Percentiles rank a stretch among this genome's conserved stretches.
Conservation (phyloP, 2,888 invertebrate genomes). For the Ormyrus rosae region DNA sequence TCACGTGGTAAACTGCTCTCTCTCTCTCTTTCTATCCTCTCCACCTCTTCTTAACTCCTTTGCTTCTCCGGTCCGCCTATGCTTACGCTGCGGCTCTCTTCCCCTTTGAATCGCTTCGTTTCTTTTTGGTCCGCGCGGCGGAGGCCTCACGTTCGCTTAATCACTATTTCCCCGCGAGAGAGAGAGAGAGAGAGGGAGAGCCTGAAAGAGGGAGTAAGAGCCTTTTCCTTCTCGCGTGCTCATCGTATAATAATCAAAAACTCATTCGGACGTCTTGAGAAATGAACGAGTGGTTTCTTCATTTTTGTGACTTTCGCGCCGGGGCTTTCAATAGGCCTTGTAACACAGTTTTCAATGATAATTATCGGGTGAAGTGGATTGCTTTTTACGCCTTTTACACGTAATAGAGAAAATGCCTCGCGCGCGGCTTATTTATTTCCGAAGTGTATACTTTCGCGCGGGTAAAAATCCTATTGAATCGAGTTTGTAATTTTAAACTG, state of each 20-base stretch:
- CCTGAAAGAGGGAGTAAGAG: neutral
- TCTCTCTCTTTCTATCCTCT: conserved; percentile 6
- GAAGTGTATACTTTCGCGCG: neutral
- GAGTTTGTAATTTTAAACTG: neutral
- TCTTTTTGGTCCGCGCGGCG: conserved; percentile 20
- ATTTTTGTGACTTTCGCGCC: conserved; percentile 40
- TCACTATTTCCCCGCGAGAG: conserved; percentile 58
- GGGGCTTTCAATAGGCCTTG: conserved; percentile 31
- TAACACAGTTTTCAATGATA: conserved; percentile 38
- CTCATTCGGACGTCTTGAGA: conserved; percentile 44
- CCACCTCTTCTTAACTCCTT: conserved; percentile 45
- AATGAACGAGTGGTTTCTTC: conserved; percentile 21
- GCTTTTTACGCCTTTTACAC: conserved; percentile 13
- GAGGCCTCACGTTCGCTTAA: conserved; percentile 57
- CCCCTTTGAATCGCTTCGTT: neutral
- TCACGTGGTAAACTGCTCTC: conserved; percentile 59
- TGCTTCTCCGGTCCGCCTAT: neutral
- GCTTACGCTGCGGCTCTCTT: neutral
- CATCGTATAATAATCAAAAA: conserved; percentile 52
- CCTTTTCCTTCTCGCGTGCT: conserved; percentile 25
- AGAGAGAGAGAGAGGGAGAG: neutral
- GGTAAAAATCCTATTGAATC: neutral
- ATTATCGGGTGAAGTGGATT: conserved; percentile 23
- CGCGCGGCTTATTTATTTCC: neutral
- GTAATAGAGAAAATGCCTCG: neutral